Base-by-base conservation (phyloP, 2,888 invertebrate genomes). In the Eupithecia pulchellata region DNA sequence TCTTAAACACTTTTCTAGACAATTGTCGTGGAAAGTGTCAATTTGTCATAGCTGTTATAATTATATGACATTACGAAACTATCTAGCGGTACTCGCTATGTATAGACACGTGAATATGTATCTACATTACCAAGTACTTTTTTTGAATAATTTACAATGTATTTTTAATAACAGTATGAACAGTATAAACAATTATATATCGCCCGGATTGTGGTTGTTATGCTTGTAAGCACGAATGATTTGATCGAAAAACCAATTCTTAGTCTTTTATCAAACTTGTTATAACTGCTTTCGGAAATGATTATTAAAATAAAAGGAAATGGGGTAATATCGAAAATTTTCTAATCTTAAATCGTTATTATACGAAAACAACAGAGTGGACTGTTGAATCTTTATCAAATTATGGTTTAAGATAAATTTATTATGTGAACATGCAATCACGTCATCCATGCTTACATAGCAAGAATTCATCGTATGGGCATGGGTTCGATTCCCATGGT, bases 401-500 rank as follows among this genome's bases (percentile, higher is more conserved):
- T 36, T 17, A 36, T 36, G 3, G 13, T 36, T 36, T 9, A 36
- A 14, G 17, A 14, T 36, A 36, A 4, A 4, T 8, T 36, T 36
- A 1, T 36, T 36, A 17, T 36, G 36, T 13, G 36, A 36, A 36
- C 36, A 36, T 36, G 17, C 1, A 20, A 52, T 9, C 52, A 25
- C 17, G 2, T 57, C 29, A 29, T 29, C 29, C 57, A 57, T 57
- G 57, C 29, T 57, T 29, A 29, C 57, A 17, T 29, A 2, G 14
- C 17, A 57, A 30, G 1, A 32, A 20, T 30, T n/a, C 58, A 1
- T 29, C n/a, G 32, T n/a, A 2, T n/a, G 4, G 1, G 4, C 58
- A n/a, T 60, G 58, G 58, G 58, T 60, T 60, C 58, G 58, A 80
- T 34, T 75, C 79, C 79, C 66, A 71, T 60, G 29, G 20, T 52